phyloP scores from a whole-genome alignment of 2,113 vertebrate species.

The Paratilapia polleni region DNA sequence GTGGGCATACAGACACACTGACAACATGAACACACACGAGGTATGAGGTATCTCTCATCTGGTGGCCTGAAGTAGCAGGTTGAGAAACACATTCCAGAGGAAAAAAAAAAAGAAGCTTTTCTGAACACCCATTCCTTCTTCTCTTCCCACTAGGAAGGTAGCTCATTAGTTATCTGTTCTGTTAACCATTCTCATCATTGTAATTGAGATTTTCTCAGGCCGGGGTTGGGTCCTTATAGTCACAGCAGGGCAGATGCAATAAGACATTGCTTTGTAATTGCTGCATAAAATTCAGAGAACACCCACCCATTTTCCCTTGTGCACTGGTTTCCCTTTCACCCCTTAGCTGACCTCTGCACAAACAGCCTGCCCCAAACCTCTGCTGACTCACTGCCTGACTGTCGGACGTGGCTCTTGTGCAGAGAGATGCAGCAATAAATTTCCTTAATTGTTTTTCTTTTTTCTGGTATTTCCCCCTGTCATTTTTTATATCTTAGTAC shows the following conservation, averaged over 20 bases:
- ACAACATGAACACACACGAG: conserved; percentile 36
- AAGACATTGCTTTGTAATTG: background rate
- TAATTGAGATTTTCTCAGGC: background rate
- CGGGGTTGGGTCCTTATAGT: background rate
- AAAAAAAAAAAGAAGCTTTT: conserved; percentile 55
- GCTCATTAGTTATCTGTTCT: background rate
- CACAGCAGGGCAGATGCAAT: background rate
- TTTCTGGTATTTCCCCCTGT: background rate
- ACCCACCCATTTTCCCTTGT: background rate
- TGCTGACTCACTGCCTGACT: conserved; percentile 28
- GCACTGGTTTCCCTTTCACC: conserved; percentile 28
- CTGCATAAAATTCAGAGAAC: background rate
- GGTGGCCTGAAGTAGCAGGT: conserved; percentile 44
- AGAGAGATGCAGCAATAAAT: conserved; percentile 9
- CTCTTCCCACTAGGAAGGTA: background rate
- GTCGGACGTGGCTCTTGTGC: background rate
- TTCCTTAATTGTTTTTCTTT: background rate
- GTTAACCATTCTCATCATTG: background rate
- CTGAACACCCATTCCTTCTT: background rate
- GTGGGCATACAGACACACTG: conserved; percentile 18
- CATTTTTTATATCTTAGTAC: background rate
- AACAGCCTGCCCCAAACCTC: conserved; percentile 25
- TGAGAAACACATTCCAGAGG: conserved; percentile 64
- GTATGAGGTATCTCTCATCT: conserved; percentile 70
- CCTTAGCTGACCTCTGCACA: conserved; percentile 30